phyloP scores from a whole-genome alignment of 2,113 vertebrate genomes.

The Sardina pilchardus region DNA sequence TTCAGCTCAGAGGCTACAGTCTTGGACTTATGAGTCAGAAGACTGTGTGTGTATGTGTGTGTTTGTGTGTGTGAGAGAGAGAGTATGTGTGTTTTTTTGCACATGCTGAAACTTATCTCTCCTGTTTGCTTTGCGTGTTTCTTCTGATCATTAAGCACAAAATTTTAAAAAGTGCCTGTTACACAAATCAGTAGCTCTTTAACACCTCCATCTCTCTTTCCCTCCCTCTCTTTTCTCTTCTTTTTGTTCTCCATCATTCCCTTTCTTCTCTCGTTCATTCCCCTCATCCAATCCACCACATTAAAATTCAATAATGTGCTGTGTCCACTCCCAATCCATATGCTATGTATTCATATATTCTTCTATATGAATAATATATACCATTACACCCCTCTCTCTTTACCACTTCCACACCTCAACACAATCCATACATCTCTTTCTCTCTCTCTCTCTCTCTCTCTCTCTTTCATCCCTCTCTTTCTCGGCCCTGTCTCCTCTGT shows the following conservation, averaged over 20 bases:
- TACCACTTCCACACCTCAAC: not conserved
- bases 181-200: not conserved
- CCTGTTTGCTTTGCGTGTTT: not conserved
- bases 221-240: not conserved
- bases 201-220: not conserved
- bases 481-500: constrained; percentile 31
- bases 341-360: not conserved
- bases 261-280: not conserved
- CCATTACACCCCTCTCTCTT: not conserved
- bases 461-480: constrained; percentile 39
- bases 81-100: not conserved
- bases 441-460: not conserved
- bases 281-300: not conserved
- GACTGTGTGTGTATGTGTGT: not conserved
- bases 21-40: not conserved
- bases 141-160: not conserved
- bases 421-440: no score
- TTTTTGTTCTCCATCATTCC: not conserved
- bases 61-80: constrained; percentile 7
- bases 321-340: not conserved
- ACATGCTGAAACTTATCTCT: not conserved
- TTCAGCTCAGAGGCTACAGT: not conserved
- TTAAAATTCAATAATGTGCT: not conserved
- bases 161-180: not conserved
- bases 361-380: not conserved